Percentiles rank a stretch among this genome's conserved stretches.
phyloP scores from a whole-genome alignment of 2,888 invertebrate species.

The Pomacea canaliculata region DNA sequence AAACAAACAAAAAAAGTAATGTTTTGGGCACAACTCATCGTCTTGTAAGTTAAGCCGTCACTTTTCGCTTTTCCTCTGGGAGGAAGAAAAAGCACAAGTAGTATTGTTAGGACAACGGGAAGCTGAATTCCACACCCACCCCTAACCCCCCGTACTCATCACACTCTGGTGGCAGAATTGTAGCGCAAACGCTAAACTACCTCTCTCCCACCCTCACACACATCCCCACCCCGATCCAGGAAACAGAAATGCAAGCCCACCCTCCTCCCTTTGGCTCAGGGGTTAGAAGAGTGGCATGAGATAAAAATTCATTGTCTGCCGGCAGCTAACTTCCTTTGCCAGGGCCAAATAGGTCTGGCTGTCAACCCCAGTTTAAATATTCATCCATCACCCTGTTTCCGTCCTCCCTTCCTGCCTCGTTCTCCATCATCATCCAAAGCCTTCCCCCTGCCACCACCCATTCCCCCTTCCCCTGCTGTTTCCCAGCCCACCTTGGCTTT shows the following conservation, averaged over 20 bases:
- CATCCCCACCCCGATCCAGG: no score
- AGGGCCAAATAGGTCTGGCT: constrained; percentile 29
- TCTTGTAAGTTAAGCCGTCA: no score
- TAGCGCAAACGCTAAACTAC: no score
- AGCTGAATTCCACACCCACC: no score
- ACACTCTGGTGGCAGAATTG: no score
- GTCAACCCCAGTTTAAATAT: constrained; percentile 35
- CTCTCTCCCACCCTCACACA: no score
- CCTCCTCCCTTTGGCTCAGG: neutral
- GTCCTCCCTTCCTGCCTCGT: constrained; percentile 1
- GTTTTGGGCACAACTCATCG: no score
- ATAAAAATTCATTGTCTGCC: constrained; percentile 35
- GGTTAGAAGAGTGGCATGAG: constrained; percentile 13
- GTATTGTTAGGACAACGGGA: no score
- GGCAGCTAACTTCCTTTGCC: constrained; percentile 27
- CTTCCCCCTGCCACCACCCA: neutral
- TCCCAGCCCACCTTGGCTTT: neutral
- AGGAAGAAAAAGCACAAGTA: no score
- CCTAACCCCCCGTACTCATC: no score
- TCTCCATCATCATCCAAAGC: constrained; percentile 1
- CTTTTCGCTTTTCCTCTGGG: no score
- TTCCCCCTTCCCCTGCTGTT: neutral
- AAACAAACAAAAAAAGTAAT: no score
- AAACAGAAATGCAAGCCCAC: neutral
- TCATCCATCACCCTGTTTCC: constrained; percentile 31